phyloP scores from a whole-genome alignment of 2,113 vertebrate genomes.

The Phycodurus eques region DNA sequence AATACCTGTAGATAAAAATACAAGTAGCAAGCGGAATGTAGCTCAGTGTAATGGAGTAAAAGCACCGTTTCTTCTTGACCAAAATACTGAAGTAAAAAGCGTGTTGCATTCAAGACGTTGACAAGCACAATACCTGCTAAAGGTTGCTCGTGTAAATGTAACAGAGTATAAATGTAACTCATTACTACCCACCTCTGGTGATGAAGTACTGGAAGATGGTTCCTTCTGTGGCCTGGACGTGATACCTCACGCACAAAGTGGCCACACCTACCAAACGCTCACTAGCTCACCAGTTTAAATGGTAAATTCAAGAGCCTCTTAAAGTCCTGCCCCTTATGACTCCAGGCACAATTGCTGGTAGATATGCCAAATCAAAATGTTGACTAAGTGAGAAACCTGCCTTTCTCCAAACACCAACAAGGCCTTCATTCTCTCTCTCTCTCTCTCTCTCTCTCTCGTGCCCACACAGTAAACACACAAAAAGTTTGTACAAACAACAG shows the following conservation, averaged over 20 bases:
- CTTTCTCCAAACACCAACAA: neutral
- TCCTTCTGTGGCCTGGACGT: conserved; percentile 55
- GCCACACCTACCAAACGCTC: conserved; percentile 28
- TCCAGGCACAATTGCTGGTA: conserved; percentile 9
- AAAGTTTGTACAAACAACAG: neutral
- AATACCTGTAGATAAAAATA: neutral
- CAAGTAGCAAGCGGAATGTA: too few relatives aligned
- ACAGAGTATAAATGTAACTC: neutral
- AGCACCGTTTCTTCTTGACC: too few relatives aligned
- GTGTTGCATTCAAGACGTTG: neutral
- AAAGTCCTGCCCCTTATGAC: neutral
- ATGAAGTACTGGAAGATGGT: conserved; percentile 55
- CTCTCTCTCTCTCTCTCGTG: neutral
- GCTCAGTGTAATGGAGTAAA: neutral
- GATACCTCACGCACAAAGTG: conserved; percentile 36
- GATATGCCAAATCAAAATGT: neutral
- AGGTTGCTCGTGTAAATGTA: neutral
- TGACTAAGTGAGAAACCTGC: neutral
- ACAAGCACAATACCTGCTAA: neutral
- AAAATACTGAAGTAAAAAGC: neutral
- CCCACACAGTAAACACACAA: conserved; percentile 1
- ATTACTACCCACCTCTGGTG: conserved; percentile 7
- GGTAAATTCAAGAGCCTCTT: conserved; percentile 22
- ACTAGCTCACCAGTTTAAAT: conserved; percentile 15
- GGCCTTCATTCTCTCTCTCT: neutral